Base-by-base conservation (phyloP, 2,888 invertebrate species). In the Caprella mutica region DNA sequence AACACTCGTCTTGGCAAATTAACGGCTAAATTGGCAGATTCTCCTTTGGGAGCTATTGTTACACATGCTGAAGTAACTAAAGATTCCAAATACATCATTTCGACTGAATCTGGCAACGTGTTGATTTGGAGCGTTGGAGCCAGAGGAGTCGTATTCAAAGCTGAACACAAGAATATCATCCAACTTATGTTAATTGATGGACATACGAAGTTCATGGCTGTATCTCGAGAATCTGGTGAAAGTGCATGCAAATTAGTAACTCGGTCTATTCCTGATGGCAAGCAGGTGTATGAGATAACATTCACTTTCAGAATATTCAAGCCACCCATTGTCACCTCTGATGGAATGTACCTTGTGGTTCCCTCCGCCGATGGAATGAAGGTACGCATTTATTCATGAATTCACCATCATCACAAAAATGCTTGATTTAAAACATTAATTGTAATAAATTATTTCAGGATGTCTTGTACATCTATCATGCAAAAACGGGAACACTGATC, bases 11-110 rank as follows among this genome's bases (percentile, higher is more conserved):
- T 84, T 0, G 94, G 94, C 0, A 83, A 82, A 67, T 76, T 94
- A n/a, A 74, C 86, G 59, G 81, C 87, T 0, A 90, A 88, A 70
- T 75, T 94, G 30, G 90, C 93, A 0, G 92, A 93, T 67, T 90
- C 88, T 65, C 88, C 91, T 0, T 76, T 93, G 2, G 92, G 92
- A 0, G 92, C 94, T 6, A 94, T 94, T 66, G 90, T 96, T 0
- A 93, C 93, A 0, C 88, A 92, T 66, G 93, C 93, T 0, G 79
- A 83, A 48, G 86, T 94, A 50, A 92, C 92, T 0, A 83, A 85
- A 0, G 83, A 83, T 69, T 91, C 89, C 26, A 84, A 80, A 54
- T 81, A 84, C 68, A 87, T 94, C 1, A 79, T 92, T 14, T 89
- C 92, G 0, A 86, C 90, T 0, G 96, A 96, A 71, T 91, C 92